Evolutionary conservation across 2,888 invertebrate species (phyloP), one percentile per base, ranked within the genome.

Genomic region (Hydropsyche betteni): DNA sequence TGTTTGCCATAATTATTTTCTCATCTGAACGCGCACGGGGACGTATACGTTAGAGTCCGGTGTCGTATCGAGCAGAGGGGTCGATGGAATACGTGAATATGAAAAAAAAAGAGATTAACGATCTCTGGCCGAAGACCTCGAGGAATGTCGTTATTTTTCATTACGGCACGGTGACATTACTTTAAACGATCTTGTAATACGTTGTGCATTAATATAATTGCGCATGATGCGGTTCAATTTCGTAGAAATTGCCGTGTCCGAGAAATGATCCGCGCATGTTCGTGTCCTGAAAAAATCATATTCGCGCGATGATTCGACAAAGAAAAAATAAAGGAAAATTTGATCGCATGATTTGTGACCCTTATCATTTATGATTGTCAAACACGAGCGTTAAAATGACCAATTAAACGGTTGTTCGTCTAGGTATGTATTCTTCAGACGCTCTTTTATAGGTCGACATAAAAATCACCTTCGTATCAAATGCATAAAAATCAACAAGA

Each of bases 1-100:
- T 61, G 74, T 76, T 74, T 34, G 70, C 50, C 68, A 73, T 76
- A 78, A 78, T 78, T 78, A 78, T 78, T 78, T 78, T 78, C 78
- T 76, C 78, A 76, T 76, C 73, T 78, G 76, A 78, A 55, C 76
- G 74, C 68, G 68, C 78, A 75, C 73, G 24, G 74, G 14, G 64
- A 36, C n/a, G 12, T 14, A n/a, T 14, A 55, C 55, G 55, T 16
- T n/a, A 55, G n/a, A n/a, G 36, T 64, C 34, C 64, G 36, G 55
- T 55, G 55, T 55, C n/a, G 55, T 55, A 55, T 55, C 16, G 33
- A 12, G 36, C 36, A 24, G 64, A 64, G 64, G 64, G 64, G 64
- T 64, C 64, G 12, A 64, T 33, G 64, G 24, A 64, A 64, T 44
- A 44, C 44, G 44, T 44, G 44, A 44, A 44, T 44, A 44, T 44